These are phyloP conservation scores for Agrenia bidenticulata DNA, from an alignment of 2,888 invertebrate genomes.

Conservation along the genomic window DNA sequence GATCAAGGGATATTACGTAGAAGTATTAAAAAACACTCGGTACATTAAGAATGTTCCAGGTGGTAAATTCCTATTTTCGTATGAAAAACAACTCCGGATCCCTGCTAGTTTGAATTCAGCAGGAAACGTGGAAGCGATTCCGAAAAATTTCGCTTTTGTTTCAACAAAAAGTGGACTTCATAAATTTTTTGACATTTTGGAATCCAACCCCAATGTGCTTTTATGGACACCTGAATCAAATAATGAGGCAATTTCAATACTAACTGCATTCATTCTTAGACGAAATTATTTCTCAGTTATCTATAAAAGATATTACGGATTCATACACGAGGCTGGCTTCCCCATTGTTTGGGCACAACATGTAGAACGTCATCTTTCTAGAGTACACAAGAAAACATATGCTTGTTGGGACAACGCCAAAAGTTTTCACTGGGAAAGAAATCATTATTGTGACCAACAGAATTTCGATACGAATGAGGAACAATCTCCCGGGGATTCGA, in stretches of 20 bases:
- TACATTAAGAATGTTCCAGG: background rate
- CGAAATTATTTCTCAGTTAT: background rate
- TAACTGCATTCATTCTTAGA: background rate
- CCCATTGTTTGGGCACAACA: too few species aligned
- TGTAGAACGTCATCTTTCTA: too few species aligned
- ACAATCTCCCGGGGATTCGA: too few species aligned
- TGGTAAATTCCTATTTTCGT: background rate
- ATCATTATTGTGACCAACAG: too few species aligned
- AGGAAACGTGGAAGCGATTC: background rate
- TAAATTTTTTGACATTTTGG: background rate
- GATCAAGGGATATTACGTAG: background rate
- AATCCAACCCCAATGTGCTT: background rate
- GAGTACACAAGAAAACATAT: too few species aligned
- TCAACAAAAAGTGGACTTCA: background rate
- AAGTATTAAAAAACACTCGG: background rate
- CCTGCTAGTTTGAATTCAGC: background rate
- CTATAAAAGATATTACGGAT: too few species aligned
- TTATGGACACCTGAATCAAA: background rate
- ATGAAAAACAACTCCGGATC: background rate
- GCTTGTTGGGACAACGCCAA: too few species aligned
- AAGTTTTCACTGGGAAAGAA: too few species aligned
- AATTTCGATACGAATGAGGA: too few species aligned
- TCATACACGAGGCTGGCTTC: too few species aligned
- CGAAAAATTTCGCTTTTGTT: background rate
- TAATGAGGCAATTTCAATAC: background rate